Conservation (phyloP, 2,888 invertebrate genomes). For the Chrysodeixis includens region DNA sequence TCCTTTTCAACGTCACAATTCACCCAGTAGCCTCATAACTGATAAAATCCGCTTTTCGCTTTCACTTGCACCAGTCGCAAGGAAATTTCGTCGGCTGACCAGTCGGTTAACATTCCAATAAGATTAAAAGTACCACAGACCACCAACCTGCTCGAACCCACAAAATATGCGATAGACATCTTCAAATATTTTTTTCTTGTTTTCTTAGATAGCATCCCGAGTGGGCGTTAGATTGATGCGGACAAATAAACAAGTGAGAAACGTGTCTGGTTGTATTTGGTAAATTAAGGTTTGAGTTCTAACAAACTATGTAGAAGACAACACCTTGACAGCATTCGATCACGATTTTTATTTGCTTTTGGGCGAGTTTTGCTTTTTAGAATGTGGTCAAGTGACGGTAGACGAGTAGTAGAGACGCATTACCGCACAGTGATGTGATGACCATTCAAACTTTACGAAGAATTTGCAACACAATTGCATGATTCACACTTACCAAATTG, state of each 20-base stretch:
- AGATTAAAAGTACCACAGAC: slow-evolving; percentile 72
- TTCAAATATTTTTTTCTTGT: slow-evolving; percentile 9
- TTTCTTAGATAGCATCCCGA: not conserved
- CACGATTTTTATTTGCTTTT: no score
- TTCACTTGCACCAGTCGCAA: slow-evolving; percentile 31
- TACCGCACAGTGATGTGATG: not conserved
- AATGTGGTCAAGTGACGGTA: not conserved
- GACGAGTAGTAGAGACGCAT: not conserved
- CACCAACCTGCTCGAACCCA: slow-evolving; percentile 30
- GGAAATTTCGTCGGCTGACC: slow-evolving; percentile 66
- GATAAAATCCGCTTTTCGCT: slow-evolving; percentile 27
- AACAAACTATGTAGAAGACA: not conserved
- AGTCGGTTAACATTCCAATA: slow-evolving; percentile 74
- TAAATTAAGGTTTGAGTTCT: not conserved
- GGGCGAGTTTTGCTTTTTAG: no score
- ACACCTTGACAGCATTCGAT: no score
- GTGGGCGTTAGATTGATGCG: not conserved
- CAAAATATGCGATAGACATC: slow-evolving; percentile 10
- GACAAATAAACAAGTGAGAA: not conserved
- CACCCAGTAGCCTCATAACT: no score
- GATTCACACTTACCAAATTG: not conserved
- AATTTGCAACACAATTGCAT: slow-evolving; percentile 1
- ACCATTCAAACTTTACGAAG: not conserved
- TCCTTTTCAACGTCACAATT: not conserved
- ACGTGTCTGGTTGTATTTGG: slow-evolving; percentile 5